A percentile compares a stretch with the other conserved stretches of the same genome.
Evolutionary conservation across 2,797 vertebrate species (phyloP).

Genomic region (Gobionotothen gibberifrons): DNA sequence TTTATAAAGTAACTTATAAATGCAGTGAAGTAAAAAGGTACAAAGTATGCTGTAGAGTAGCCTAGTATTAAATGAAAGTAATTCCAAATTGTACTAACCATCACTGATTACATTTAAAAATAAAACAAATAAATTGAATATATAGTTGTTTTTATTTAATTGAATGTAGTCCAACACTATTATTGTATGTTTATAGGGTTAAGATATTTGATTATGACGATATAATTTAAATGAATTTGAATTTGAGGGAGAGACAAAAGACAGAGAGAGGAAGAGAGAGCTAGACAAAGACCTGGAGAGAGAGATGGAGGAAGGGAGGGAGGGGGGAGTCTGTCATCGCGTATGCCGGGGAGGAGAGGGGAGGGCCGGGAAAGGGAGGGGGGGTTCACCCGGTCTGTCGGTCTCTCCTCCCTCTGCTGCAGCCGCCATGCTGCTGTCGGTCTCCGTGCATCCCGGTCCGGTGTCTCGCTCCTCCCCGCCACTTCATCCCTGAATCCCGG

Average conservation of each 20-base stretch:
- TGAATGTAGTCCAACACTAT: too few relatives aligned
- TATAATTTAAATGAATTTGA: constrained; percentile 9
- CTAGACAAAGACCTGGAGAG: constrained; percentile 23
- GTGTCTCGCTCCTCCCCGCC: constrained; percentile 20
- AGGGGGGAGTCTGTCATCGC: constrained; percentile 41
- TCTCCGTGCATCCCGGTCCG: constrained; percentile 59
- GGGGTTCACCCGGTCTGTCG: constrained; percentile 60
- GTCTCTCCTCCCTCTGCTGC: constrained; percentile 70
- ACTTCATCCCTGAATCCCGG: constrained; percentile 45
- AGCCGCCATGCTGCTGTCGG: constrained; percentile 76
- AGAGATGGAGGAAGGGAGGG: background rate
- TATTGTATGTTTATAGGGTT: background rate
- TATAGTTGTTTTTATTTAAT: too few relatives aligned
- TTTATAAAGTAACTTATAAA: too few relatives aligned
- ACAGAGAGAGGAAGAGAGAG: background rate
- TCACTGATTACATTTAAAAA: too few relatives aligned
- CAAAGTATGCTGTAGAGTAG: too few relatives aligned
- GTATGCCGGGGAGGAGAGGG: constrained; percentile 34
- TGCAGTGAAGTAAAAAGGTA: too few relatives aligned
- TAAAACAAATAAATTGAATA: too few relatives aligned
- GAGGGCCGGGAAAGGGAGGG: constrained; percentile 24
- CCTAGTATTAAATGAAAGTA: too few relatives aligned
- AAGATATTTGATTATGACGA: background rate
- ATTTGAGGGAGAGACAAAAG: constrained; percentile 31
- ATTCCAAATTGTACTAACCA: too few relatives aligned